Evolutionary conservation across 2,113 vertebrate species (phyloP).

Genomic region (Toxotes jaculatrix): DNA sequence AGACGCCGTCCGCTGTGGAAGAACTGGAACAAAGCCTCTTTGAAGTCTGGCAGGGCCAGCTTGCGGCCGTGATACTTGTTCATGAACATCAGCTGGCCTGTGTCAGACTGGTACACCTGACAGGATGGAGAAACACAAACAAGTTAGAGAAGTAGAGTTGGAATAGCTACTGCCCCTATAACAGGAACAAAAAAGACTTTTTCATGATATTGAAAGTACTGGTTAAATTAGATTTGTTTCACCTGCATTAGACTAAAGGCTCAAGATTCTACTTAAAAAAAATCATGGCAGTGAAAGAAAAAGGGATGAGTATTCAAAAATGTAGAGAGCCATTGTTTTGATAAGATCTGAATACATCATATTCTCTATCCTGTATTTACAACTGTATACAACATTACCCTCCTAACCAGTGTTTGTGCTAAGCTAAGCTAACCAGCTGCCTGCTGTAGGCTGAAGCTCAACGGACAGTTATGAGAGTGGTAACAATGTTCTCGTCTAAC

Average conservation of each 20-base stretch:
- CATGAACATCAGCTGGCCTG: constrained; percentile 96
- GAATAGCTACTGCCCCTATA: neutral
- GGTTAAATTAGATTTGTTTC: neutral
- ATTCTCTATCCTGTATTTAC: too few species aligned
- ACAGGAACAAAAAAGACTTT: neutral
- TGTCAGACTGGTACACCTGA: constrained; percentile 95
- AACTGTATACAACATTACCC: neutral
- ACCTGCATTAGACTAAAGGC: neutral
- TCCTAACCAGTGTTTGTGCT: neutral
- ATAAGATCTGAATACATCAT: too few species aligned
- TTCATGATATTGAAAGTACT: neutral
- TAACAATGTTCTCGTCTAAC: neutral
- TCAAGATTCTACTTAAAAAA: neutral
- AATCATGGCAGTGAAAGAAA: neutral
- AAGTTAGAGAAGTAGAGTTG: neutral
- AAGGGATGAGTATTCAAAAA: neutral
- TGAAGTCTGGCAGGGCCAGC: constrained; percentile 92
- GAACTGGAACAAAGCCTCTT: constrained; percentile 97
- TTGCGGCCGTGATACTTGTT: constrained; percentile 96
- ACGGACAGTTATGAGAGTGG: too few species aligned
- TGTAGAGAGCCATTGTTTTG: too few species aligned
- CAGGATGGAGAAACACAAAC: constrained; percentile 51
- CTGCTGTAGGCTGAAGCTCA: too few species aligned
- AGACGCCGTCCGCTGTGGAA: constrained; percentile 93
- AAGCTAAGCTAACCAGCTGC: neutral